Conservation (phyloP, 2,797 vertebrate genomes). For the Rachycentron canadum region DNA sequence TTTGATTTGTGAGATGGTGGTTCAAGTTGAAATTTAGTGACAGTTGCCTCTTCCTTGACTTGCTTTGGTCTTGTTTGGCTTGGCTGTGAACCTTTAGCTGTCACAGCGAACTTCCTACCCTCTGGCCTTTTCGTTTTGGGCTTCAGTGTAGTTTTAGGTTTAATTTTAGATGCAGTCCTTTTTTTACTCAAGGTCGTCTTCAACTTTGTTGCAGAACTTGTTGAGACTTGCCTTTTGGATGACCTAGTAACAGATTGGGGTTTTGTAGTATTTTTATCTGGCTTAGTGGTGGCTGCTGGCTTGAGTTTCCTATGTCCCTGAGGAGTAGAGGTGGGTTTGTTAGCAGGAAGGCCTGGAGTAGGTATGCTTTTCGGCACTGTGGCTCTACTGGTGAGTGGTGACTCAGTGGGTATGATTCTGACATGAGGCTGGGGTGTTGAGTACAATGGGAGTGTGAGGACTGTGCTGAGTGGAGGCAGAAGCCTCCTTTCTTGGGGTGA, state of each 20-base stretch:
- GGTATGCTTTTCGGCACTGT: conserved; percentile 70
- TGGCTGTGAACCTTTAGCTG: conserved; percentile 51
- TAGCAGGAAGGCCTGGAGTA: conserved; percentile 46
- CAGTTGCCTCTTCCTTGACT: conserved; percentile 47
- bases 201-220: conserved; percentile 45
- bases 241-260: conserved; percentile 35
- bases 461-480: conserved; percentile 41
- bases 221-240: conserved; percentile 35
- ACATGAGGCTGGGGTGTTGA: conserved; percentile 43
- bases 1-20: conserved; percentile 73
- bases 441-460: conserved; percentile 20
- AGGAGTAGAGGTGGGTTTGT: conserved; percentile 28
- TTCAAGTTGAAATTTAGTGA: conserved; percentile 80
- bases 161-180: conserved; percentile 39
- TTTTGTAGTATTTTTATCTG: conserved; percentile 41
- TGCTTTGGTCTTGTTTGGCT: conserved; percentile 48
- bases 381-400: conserved; percentile 49
- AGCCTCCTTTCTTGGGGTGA: conserved; percentile 55
- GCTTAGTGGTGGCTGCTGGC: conserved; percentile 15
- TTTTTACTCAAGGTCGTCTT: conserved; percentile 54
- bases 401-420: conserved; percentile 32
- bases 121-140: conserved; percentile 45
- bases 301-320: conserved; percentile 45
- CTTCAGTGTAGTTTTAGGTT: conserved; percentile 40
- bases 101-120: conserved; percentile 38